These are phyloP conservation scores for Protonibea diacanthus DNA, from an alignment of 2,797 vertebrate species.

Conservation along the genomic window DNA sequence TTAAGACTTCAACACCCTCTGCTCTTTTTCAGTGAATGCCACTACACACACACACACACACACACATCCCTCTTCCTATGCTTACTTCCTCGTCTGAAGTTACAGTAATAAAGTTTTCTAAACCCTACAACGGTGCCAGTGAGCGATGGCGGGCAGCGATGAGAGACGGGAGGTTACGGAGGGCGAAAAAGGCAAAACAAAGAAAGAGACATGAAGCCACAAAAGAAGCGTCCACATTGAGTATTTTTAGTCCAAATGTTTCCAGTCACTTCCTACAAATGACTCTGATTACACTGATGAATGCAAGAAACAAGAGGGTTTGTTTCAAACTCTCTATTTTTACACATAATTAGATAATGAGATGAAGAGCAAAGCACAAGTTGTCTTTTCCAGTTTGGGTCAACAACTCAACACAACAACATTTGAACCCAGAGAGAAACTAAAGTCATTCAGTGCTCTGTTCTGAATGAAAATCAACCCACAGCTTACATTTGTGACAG, in stretches of 20 bases:
- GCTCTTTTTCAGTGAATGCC: conserved; percentile 63
- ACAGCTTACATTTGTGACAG: too few relatives aligned
- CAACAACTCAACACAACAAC: neutral
- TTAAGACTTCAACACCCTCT: conserved; percentile 74
- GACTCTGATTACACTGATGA: neutral
- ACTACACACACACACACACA: conserved; percentile 32
- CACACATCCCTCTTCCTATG: conserved; percentile 61
- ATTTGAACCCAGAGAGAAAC: neutral
- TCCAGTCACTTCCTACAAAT: conserved; percentile 11
- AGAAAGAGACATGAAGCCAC: conserved; percentile 7
- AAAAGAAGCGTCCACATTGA: neutral
- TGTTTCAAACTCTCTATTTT: neutral
- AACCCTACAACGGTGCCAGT: conserved; percentile 44
- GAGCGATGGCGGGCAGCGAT: conserved; percentile 33
- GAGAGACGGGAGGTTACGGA: conserved; percentile 23
- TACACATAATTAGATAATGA: conserved; percentile 16
- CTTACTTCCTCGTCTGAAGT: conserved; percentile 75
- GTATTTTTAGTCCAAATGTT: neutral
- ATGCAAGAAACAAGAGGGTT: neutral
- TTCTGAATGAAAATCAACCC: too few relatives aligned
- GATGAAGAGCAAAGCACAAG: neutral
- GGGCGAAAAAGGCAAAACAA: conserved; percentile 33
- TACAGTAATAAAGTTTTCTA: conserved; percentile 72
- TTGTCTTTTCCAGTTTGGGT: neutral
- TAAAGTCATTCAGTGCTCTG: too few relatives aligned